A percentile compares a stretch with the other conserved stretches of the same genome.
Conservation (phyloP, 2,888 invertebrate genomes). For the Drosophila paranaensis region DNA sequence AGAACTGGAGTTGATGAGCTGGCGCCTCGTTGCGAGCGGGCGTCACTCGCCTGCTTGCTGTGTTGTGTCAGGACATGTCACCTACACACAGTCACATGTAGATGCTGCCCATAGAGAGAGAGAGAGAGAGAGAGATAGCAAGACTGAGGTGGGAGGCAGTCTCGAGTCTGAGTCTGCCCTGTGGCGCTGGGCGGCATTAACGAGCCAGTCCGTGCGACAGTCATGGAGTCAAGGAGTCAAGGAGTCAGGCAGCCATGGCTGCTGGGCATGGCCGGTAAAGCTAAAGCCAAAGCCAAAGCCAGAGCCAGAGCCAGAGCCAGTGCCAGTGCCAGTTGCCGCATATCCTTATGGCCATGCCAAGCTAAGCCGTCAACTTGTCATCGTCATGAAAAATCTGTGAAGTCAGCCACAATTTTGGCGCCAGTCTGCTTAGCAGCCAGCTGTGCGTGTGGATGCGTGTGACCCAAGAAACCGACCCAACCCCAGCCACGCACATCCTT, state of each 20-base stretch:
- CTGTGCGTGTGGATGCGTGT: slow-evolving; percentile 76
- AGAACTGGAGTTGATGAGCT: slow-evolving; percentile 70
- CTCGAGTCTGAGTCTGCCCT: slow-evolving; percentile 42
- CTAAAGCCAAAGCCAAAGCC: slow-evolving; percentile 21
- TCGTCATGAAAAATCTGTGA: slow-evolving; percentile 80
- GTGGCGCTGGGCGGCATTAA: slow-evolving; percentile 65
- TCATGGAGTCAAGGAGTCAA: slow-evolving; percentile 38
- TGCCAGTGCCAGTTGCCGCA: slow-evolving; percentile 15
- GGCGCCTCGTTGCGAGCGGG: slow-evolving; percentile 72
- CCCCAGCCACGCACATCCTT: slow-evolving; percentile 9
- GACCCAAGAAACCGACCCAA: slow-evolving; percentile 36
- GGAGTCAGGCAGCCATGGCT: slow-evolving; percentile 48
- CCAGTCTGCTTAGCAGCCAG: slow-evolving; percentile 82
- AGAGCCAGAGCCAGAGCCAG: slow-evolving; percentile 10
- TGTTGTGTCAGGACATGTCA: slow-evolving; percentile 75
- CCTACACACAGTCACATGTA: slow-evolving; percentile 69
- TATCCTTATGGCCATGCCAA: slow-evolving; percentile 42
- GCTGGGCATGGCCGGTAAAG: slow-evolving; percentile 36
- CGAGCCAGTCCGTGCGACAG: slow-evolving; percentile 51
- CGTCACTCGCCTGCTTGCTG: slow-evolving; percentile 31
- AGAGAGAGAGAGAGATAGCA: background rate
- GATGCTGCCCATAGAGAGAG: slow-evolving; percentile 27
- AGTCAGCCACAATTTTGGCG: slow-evolving; percentile 83
- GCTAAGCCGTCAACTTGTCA: slow-evolving; percentile 73
- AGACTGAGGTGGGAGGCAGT: background rate